Conservation (phyloP, 2,113 vertebrate species). For the Tupaia chinensis region DNA sequence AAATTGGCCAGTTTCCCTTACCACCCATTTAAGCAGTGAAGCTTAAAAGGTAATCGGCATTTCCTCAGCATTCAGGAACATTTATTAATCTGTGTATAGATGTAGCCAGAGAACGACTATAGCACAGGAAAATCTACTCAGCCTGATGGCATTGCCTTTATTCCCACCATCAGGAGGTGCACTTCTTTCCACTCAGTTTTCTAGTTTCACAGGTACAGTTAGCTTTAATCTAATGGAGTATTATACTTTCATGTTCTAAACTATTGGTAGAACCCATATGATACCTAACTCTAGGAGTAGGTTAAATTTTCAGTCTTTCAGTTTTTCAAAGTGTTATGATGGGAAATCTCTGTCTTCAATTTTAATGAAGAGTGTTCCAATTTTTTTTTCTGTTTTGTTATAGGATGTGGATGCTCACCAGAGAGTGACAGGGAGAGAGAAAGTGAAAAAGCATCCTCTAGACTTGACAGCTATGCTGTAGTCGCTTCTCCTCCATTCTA, state of each 20-base stretch:
- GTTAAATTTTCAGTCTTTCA: not conserved
- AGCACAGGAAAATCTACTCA: not conserved
- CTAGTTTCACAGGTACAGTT: not conserved
- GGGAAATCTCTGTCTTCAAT: not conserved
- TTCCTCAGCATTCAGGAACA: not conserved
- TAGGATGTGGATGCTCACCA: too few relatives aligned
- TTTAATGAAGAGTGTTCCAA: not conserved
- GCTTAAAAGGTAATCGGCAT: not conserved
- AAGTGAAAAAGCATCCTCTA: too few relatives aligned
- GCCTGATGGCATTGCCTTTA: not conserved
- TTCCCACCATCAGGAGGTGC: not conserved
- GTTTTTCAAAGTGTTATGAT: not conserved
- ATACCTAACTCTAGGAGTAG: not conserved
- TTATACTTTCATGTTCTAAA: not conserved
- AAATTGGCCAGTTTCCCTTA: conserved; percentile 17
- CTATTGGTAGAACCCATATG: not conserved
- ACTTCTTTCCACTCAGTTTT: not conserved
- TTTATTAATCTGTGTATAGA: not conserved
- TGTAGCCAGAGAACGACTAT: not conserved
- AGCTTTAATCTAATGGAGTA: not conserved
- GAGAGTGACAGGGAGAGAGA: too few relatives aligned
- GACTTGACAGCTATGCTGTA: too few relatives aligned
- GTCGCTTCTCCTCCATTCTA: too few relatives aligned
- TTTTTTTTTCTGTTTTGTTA: not conserved
- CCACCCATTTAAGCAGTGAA: not conserved